phyloP scores from a whole-genome alignment of 2,888 invertebrate genomes.

The Ashinkailepas kermadecensis region DNA sequence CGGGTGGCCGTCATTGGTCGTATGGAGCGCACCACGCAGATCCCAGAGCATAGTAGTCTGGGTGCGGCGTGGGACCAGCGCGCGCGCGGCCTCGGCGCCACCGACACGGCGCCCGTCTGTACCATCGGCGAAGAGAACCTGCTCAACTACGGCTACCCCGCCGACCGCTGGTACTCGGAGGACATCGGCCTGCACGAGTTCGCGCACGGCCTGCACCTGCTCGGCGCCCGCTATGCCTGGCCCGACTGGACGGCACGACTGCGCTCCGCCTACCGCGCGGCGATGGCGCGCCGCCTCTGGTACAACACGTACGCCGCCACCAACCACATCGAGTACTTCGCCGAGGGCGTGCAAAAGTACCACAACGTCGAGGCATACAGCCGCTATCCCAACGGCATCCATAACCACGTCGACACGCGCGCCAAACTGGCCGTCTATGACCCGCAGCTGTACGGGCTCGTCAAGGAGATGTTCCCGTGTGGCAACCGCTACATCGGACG shows the following conservation, averaged over 20 bases:
- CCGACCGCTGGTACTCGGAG: conserved; percentile 13
- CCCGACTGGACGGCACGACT: background rate
- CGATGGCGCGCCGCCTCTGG: conserved; percentile 1
- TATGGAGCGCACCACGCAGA: background rate
- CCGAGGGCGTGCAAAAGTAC: conserved; percentile 22
- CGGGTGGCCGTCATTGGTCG: conserved; percentile 6
- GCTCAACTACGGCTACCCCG: background rate
- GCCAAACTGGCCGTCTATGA: background rate
- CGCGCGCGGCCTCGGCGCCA: conserved; percentile 13
- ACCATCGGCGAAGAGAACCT: conserved; percentile 21
- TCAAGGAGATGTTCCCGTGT: conserved; percentile 2
- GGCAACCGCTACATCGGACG: background rate
- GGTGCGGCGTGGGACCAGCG: background rate
- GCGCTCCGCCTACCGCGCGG: background rate
- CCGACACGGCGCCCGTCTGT: conserved; percentile 12
- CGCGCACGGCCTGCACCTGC: conserved; percentile 22
- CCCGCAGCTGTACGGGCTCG: background rate
- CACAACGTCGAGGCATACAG: conserved; percentile 21
- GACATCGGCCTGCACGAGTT: conserved; percentile 23
- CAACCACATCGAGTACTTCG: conserved; percentile 23
- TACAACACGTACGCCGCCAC: conserved; percentile 1
- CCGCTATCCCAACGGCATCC: conserved; percentile 9
- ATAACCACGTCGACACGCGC: conserved; percentile 23
- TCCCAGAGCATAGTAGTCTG: conserved; percentile 12
- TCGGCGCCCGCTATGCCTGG: background rate